Evolutionary conservation across 1,140 invertebrate species (phyloP), one percentile per base, ranked within the genome.

Genomic region (Ladona fulva): DNA sequence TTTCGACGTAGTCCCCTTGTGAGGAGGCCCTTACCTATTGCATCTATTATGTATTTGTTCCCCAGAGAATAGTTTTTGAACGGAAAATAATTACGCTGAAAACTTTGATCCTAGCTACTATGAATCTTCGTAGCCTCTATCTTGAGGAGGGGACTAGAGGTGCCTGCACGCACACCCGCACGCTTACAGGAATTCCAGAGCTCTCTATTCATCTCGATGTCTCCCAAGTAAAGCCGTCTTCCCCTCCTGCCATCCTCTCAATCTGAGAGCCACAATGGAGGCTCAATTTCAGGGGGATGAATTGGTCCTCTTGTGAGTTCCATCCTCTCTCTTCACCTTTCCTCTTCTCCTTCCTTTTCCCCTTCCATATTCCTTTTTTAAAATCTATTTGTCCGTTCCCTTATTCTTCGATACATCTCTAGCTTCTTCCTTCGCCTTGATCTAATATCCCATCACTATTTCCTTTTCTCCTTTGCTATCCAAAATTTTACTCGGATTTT

Each of bases 271-370:
- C n/a, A 66, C 52, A 66, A 66, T 66, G 52, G 52, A 22, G 12
- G 52, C 52, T 66, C 52, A 66, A 66, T 66, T 66, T 66, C 52
- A 66, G 52, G 52, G 52, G 52, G 52, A 6, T 66, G 52, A 66
- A 66, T 66, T 66, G 52, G 52, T 66, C 52, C 52, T 66, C 52
- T 66, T 66, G 52, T 66, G 52, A 66, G 52, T 66, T 66, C 52
- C 52, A 6, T 12, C 12, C 52, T 19, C 5, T 22, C 12, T 16
- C 14, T 12, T 22, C n/a, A 1, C 52, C 12, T 66, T 66, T 66
- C 52, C 19, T 52, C 44, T 19, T 52, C 44, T 19, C 44, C 44
- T 52, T 52, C 44, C 44, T 52, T 52, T 19, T 52, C 44, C 44
- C 19, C 44, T 52, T 19, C 44, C 44, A 10, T 52, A 10, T 52